These are phyloP conservation scores for Drosophila engyochracea DNA, from an alignment of 2,888 invertebrate species.

Conservation along the genomic window DNA sequence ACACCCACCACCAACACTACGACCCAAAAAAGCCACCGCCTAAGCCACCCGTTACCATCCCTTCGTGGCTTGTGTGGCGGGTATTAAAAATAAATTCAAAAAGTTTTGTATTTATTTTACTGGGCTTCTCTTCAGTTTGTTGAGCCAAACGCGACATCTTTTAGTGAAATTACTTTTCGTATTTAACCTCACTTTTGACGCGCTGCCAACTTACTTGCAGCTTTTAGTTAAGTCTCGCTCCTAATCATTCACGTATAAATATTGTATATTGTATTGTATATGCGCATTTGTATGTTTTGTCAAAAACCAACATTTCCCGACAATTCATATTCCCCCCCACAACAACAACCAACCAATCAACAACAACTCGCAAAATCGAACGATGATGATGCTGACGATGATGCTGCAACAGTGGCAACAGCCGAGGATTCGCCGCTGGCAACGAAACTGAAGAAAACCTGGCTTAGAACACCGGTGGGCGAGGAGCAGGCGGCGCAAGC, in stretches of 20 bases:
- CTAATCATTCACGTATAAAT: conserved; percentile 35
- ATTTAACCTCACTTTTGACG: conserved; percentile 55
- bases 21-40: conserved; percentile 8
- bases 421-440: conserved; percentile 89
- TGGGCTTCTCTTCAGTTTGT: conserved; percentile 41
- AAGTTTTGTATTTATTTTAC: conserved; percentile 66
- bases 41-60: conserved; percentile 54
- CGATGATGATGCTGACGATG: conserved; percentile 21
- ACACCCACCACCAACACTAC: conserved; percentile 19
- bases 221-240: conserved; percentile 47
- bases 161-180: conserved; percentile 58
- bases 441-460: conserved; percentile 90
- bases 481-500: conserved; percentile 90
- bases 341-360: conserved; percentile 6
- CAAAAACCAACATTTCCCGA: conserved; percentile 47
- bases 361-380: conserved; percentile 10
- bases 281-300: conserved; percentile 43
- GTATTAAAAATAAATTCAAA: conserved; percentile 75
- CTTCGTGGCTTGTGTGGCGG: conserved; percentile 39
- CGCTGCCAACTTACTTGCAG: conserved; percentile 40
- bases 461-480: conserved; percentile 90
- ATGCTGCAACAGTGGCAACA: conserved; percentile 87
- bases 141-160: conserved; percentile 58
- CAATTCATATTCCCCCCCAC: conserved; percentile 9
- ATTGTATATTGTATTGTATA: conserved; percentile 24